A percentile compares a stretch with the other conserved stretches of the same genome.
These are phyloP conservation scores for Patella depressa DNA, from an alignment of 2,888 invertebrate genomes.

Conservation along the genomic window DNA sequence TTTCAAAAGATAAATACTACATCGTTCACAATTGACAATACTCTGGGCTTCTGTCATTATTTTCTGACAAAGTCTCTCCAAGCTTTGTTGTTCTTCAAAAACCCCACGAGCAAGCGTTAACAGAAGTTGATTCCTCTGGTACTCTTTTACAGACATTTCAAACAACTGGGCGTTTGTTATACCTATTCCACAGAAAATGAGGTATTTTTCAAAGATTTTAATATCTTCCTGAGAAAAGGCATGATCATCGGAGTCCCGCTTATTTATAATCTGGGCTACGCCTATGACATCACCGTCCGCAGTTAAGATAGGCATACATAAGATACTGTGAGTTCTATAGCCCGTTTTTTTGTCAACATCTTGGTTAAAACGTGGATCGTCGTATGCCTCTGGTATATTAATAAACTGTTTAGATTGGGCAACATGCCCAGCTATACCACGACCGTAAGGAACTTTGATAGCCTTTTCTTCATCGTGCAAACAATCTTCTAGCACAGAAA, in stretches of 20 bases:
- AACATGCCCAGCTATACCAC: constrained; percentile 92
- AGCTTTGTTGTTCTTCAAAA: constrained; percentile 93
- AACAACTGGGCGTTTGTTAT: constrained; percentile 95
- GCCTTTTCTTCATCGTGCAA: constrained; percentile 38
- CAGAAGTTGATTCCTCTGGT: constrained; percentile 88
- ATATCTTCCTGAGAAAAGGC: constrained; percentile 91
- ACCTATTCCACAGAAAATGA: constrained; percentile 95
- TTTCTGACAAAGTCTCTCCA: constrained; percentile 92
- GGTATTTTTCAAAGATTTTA: constrained; percentile 90
- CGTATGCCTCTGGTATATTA: constrained; percentile 92
- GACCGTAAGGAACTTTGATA: constrained; percentile 84
- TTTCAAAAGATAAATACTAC: constrained; percentile 82
- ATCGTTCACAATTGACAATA: constrained; percentile 89
- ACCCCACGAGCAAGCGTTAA: constrained; percentile 91
- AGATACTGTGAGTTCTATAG: constrained; percentile 88
- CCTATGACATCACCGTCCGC: constrained; percentile 96
- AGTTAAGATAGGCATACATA: constrained; percentile 95
- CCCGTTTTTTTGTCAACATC: constrained; percentile 91
- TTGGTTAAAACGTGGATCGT: constrained; percentile 91
- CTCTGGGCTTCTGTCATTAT: constrained; percentile 95
- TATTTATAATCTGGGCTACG: constrained; percentile 97
- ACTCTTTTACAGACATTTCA: constrained; percentile 92
- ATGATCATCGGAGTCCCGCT: constrained; percentile 81
- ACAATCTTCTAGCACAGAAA: constrained; percentile 76
- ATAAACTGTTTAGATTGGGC: constrained; percentile 90